Percentiles rank a stretch among this genome's conserved stretches.
These are phyloP conservation scores for Bryconaethiops microstoma DNA, from an alignment of 2,797 vertebrate species.

Conservation along the genomic window DNA sequence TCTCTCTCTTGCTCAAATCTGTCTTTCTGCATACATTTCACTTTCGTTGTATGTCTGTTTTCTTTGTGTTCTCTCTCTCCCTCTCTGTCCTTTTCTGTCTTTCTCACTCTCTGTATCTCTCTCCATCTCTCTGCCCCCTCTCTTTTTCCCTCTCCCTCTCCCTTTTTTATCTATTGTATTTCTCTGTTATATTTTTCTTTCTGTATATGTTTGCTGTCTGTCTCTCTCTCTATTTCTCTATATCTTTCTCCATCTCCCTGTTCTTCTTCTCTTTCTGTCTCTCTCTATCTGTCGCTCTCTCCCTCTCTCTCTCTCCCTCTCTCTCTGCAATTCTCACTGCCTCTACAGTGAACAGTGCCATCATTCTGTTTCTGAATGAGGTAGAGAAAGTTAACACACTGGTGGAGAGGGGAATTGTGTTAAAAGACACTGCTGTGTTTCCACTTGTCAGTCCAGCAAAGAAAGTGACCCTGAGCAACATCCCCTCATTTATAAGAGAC, in stretches of 20 bases:
- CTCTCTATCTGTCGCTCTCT: no score
- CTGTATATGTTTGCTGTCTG: not conserved
- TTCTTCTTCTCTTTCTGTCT: not conserved
- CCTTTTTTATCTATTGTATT: not conserved
- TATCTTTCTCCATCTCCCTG: not conserved
- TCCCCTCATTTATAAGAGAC: constrained; percentile 4
- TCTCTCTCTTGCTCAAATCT: no score
- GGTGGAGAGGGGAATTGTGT: not conserved
- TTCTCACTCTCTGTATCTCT: no score
- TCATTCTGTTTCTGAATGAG: not conserved
- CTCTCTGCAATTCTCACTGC: not conserved
- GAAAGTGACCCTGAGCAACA: not conserved
- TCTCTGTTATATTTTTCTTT: not conserved
- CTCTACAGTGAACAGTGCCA: not conserved
- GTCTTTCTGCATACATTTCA: no score
- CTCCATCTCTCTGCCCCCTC: no score
- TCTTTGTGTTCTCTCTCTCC: no score
- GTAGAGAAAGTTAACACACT: not conserved
- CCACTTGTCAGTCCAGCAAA: not conserved
- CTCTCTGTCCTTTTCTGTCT: no score
- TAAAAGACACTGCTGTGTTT: not conserved
- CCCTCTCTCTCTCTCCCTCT: not conserved
- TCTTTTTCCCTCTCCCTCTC: not conserved
- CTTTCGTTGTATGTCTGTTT: no score
- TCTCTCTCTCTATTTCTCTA: not conserved